Evolutionary conservation across 1,140 invertebrate genomes (phyloP).

Genomic region (Periplaneta americana): DNA sequence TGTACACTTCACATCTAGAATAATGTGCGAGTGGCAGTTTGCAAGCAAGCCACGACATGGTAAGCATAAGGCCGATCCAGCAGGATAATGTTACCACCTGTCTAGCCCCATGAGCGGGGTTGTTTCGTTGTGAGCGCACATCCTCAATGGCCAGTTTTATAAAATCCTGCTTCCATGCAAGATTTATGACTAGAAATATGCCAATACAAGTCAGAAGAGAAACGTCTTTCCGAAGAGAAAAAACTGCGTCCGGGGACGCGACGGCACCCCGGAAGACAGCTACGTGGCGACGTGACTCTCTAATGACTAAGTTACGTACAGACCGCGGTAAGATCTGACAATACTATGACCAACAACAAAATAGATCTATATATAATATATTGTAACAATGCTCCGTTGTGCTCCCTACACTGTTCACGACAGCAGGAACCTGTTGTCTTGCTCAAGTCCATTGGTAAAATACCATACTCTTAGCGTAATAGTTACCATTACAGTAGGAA

Average conservation of each 20-base stretch:
- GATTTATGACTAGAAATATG: not conserved
- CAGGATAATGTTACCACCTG: too few relatives aligned
- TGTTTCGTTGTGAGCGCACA: not conserved
- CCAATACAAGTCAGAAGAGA: not conserved
- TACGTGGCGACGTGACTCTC: not conserved
- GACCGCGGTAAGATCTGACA: slow-evolving; percentile 1
- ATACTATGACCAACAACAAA: slow-evolving; percentile 11
- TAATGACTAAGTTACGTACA: not conserved
- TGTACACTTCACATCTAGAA: not conserved
- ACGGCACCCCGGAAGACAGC: not conserved
- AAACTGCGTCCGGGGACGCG: not conserved
- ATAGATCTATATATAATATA: slow-evolving; percentile 14
- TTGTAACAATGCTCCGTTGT: slow-evolving; percentile 8
- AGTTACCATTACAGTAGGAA: slow-evolving; percentile 31
- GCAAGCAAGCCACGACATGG: not conserved
- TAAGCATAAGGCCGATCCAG: not conserved
- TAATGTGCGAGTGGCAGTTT: not conserved
- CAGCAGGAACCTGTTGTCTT: not conserved
- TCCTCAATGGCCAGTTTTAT: not conserved
- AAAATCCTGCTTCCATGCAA: not conserved
- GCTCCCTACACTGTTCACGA: slow-evolving; percentile 5
- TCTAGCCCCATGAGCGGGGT: not conserved
- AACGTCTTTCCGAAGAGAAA: not conserved
- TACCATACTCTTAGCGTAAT: slow-evolving; percentile 37
- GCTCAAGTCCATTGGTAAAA: slow-evolving; percentile 28